phyloP scores from a whole-genome alignment of 2,113 vertebrate genomes.

The Tichodroma muraria region DNA sequence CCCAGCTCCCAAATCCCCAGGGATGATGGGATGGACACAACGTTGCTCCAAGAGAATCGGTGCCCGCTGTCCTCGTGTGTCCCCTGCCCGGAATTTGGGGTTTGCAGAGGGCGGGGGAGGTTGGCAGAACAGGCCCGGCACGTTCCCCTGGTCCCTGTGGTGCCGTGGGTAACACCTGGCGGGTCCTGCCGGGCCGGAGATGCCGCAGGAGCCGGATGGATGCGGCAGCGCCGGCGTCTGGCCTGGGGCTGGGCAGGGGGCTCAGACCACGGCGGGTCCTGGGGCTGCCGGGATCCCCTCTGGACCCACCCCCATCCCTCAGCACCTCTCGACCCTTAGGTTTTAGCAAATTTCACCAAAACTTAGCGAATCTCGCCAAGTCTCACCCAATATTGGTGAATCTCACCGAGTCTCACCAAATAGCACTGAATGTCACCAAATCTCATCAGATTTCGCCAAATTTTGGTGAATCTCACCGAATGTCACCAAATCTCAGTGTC shows the following conservation, averaged over 20 bases:
- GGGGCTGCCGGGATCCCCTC: background rate
- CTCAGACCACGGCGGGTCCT: rapidly evolving
- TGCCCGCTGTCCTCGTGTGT: rapidly evolving
- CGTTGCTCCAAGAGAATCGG: rapidly evolving
- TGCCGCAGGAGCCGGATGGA: rapidly evolving
- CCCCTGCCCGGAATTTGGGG: background rate
- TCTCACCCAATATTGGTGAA: background rate
- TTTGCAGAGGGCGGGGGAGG: background rate
- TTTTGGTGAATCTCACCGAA: no score
- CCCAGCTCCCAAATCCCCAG: background rate
- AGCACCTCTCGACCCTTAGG: background rate
- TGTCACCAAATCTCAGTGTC: background rate
- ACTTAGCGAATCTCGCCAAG: rapidly evolving
- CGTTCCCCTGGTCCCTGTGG: rapidly evolving
- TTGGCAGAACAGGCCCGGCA: background rate
- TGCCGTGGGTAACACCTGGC: background rate
- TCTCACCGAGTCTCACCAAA: background rate
- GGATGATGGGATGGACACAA: background rate
- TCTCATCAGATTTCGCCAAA: background rate
- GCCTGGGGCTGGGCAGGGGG: rapidly evolving
- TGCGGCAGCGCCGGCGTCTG: rapidly evolving
- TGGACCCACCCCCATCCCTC: rapidly evolving
- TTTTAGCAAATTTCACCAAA: no score
- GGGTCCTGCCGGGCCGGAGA: background rate
- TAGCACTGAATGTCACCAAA: rapidly evolving